Base-by-base conservation (phyloP, 2,797 vertebrate genomes). In the Pseudocheirus occidentalis region DNA sequence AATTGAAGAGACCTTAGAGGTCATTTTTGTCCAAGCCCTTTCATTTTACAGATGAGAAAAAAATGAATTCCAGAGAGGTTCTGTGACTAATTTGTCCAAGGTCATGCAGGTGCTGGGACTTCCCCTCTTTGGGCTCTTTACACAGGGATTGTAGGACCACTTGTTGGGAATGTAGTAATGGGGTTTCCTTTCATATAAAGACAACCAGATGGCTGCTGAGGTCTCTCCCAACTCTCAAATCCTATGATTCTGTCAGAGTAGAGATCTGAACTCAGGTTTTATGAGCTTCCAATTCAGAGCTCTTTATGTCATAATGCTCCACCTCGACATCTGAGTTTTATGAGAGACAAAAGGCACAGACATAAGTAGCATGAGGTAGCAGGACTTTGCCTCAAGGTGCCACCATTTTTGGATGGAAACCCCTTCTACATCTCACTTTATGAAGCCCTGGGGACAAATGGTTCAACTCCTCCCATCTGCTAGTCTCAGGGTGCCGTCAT, bases 21-120 rank as follows among this genome's bases (percentile, higher is more conserved):
- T 90, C 52, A 93, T 27, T 66, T 66, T 95, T 95, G 54, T 93
- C 93, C 66, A 40, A 81, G 7, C 40, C 40, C 10, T 46, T 87
- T 46, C 73, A 87, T 87, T 87, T 87, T 87, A 46, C 4, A 87
- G 40, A 87, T 87, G 73, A 46, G 40, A 46, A 87, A 46, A 46
- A 87, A 87, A 87, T 87, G 21, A 87, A 87, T 87, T 16, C 73
- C 73, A 87, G 73, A 87, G 40, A 50, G 40, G 40, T 46, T 4
- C 4, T 4, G 66, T 40, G 66, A 81, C 14, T 73, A 24, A 40
- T 7, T 81, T 81, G n/a, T 9, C 66, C 66, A 40, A 81, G n/a
- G 18, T 21, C n/a, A 12, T n/a, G 40, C n/a, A 40, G 40, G 21
- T 27, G 0, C 40, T 50, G 50, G 40, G 73, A 87, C 40, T 50